Evolutionary conservation across 2,888 invertebrate species (phyloP).

Genomic region (Rhopalosiphum nymphaeae): DNA sequence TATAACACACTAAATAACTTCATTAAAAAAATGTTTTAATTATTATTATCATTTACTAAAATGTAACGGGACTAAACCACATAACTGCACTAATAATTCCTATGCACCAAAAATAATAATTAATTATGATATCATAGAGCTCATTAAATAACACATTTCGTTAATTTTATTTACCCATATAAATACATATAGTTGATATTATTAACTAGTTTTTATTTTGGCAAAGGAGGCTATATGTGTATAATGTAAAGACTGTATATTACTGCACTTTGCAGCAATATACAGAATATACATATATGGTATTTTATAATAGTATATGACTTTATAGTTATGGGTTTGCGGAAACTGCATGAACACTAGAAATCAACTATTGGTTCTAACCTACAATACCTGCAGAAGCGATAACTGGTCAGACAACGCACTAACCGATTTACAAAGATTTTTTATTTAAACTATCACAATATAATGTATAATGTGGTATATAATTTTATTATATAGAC

Average conservation of each 20-base stretch:
- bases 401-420: not conserved
- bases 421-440: not conserved
- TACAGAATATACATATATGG: not conserved
- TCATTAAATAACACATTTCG: conserved; percentile 1
- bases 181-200: not conserved
- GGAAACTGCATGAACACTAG: not conserved
- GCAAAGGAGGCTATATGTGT: not conserved
- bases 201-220: not conserved
- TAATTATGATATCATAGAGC: not conserved
- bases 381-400: not conserved
- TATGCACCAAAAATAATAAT: not conserved
- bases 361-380: conserved; percentile 43
- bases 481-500: not conserved
- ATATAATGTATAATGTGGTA: not conserved
- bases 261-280: not conserved
- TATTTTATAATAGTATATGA: conserved; percentile 1
- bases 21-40: conserved; percentile 39
- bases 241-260: not conserved
- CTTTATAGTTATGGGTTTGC: conserved; percentile 16
- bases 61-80: conserved; percentile 42
- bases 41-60: conserved; percentile 31
- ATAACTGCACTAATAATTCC: conserved; percentile 17
- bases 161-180: not conserved
- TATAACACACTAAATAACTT: conserved; percentile 38
- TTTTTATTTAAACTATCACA: not conserved